Conservation (phyloP, 2,113 vertebrate species). For the Trachemys scripta region DNA sequence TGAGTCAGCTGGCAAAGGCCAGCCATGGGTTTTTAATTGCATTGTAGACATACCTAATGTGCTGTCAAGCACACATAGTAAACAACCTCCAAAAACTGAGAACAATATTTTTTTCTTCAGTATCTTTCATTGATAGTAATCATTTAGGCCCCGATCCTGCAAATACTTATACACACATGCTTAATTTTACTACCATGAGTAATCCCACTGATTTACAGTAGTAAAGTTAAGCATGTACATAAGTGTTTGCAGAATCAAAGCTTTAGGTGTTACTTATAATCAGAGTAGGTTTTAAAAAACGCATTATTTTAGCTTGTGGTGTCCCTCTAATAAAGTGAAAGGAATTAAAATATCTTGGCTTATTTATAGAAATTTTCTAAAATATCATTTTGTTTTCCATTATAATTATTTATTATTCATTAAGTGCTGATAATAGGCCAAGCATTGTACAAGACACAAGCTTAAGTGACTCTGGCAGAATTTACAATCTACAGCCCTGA, state of each 20-base stretch:
- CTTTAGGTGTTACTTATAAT: neutral
- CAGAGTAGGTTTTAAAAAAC: neutral
- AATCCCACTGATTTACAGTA: neutral
- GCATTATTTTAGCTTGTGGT: neutral
- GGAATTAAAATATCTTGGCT: neutral
- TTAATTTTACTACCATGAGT: neutral
- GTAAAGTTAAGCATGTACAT: neutral
- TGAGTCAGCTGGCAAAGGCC: neutral
- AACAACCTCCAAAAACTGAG: neutral
- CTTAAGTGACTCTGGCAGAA: neutral
- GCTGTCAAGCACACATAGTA: neutral
- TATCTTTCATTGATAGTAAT: neutral
- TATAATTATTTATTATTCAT: neutral
- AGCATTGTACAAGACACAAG: neutral
- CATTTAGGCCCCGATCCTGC: neutral
- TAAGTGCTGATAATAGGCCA: neutral
- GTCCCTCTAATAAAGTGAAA: neutral
- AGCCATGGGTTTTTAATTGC: neutral
- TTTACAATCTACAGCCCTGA: neutral
- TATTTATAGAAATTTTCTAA: neutral
- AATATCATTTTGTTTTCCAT: neutral
- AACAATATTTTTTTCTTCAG: neutral
- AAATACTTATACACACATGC: neutral
- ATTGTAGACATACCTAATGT: neutral
- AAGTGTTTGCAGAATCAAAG: neutral